Conservation (phyloP, 2,888 invertebrate species). For the Matsumyia berberina region DNA sequence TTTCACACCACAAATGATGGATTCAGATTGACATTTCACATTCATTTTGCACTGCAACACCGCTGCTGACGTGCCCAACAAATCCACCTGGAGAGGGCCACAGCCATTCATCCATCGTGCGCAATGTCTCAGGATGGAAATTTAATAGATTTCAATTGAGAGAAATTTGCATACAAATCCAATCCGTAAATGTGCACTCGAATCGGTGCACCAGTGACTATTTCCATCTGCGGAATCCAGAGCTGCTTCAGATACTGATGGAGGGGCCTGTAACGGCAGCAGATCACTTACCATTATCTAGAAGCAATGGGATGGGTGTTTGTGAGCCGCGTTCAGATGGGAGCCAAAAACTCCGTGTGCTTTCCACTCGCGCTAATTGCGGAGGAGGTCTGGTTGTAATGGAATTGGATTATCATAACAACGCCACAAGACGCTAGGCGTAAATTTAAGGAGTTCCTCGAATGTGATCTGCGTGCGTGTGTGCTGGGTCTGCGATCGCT, state of each 20-base stretch:
- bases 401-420: slow-evolving; percentile 75
- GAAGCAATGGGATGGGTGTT: slow-evolving; percentile 71
- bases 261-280: slow-evolving; percentile 40
- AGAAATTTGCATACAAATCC: slow-evolving; percentile 75
- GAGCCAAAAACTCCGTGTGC: slow-evolving; percentile 40
- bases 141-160: slow-evolving; percentile 73
- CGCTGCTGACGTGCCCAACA: slow-evolving; percentile 67
- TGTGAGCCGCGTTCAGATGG: slow-evolving; percentile 44
- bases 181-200: slow-evolving; percentile 56
- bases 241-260: slow-evolving; percentile 35
- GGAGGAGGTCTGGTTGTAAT: slow-evolving; percentile 70
- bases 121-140: slow-evolving; percentile 55
- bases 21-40: slow-evolving; percentile 75
- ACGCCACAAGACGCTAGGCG: slow-evolving; percentile 61
- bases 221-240: slow-evolving; percentile 23
- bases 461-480: slow-evolving; percentile 59
- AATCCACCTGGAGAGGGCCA: slow-evolving; percentile 42
- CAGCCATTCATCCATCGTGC: slow-evolving; percentile 23
- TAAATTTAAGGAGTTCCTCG: slow-evolving; percentile 73
- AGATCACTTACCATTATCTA: slow-evolving; percentile 64
- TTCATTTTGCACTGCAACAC: slow-evolving; percentile 50
- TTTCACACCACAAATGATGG: slow-evolving; percentile 76
- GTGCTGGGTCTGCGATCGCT: slow-evolving; percentile 51
- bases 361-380: slow-evolving; percentile 64
- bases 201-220: slow-evolving; percentile 17